Conservation (phyloP, 92 coral and sea anemone species). For the Siderastrea radians region DNA sequence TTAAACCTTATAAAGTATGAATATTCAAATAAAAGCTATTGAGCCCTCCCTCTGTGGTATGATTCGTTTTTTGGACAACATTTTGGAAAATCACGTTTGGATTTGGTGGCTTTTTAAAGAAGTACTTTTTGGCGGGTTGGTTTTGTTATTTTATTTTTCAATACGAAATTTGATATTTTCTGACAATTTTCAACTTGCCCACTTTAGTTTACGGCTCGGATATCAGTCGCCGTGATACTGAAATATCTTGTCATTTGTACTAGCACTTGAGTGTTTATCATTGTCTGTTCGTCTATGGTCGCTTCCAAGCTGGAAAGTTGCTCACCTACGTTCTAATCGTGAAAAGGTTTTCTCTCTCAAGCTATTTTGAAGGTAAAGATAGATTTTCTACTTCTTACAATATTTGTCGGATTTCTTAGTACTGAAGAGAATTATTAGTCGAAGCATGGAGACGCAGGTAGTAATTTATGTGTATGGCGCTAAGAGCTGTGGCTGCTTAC, state of each 20-base stretch:
- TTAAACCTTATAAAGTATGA: too few species aligned
- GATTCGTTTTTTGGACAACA: too few species aligned
- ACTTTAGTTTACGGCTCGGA: neutral
- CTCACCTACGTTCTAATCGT: neutral
- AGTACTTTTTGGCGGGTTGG: too few species aligned
- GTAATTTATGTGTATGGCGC: neutral
- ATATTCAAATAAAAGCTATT: too few species aligned
- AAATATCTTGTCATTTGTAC: neutral
- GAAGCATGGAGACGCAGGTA: neutral
- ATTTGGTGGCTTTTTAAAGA: too few species aligned
- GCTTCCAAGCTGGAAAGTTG: neutral
- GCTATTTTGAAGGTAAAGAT: neutral
- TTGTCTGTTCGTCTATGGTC: neutral
- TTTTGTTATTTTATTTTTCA: neutral
- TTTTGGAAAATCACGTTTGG: too few species aligned
- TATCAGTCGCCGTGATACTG: slow-evolving; percentile 5
- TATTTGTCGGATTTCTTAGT: neutral
- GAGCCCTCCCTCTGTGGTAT: too few species aligned
- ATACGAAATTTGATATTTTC: neutral
- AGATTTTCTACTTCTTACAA: neutral
- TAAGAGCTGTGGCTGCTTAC: neutral
- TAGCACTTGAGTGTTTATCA: neutral
- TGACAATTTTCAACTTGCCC: neutral
- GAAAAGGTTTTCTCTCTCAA: neutral
- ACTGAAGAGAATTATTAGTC: neutral